A percentile compares a stretch with the other conserved stretches of the same genome.
Conservation (phyloP, 2,888 invertebrate genomes). For the Lasioglossum leucozonium region DNA sequence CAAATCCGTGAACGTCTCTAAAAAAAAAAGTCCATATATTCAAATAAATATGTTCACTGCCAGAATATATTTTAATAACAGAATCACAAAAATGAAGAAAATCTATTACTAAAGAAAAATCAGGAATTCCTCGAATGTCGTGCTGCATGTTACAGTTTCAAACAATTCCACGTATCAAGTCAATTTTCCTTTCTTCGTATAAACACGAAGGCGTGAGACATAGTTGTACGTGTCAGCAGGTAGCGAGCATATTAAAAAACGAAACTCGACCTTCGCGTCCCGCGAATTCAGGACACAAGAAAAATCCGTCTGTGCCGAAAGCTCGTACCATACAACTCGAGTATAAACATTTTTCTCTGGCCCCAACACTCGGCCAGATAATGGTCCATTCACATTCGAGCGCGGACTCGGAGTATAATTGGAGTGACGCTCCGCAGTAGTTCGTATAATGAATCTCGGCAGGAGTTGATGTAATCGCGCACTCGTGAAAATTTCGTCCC, state of each 20-base stretch:
- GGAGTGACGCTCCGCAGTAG: background rate
- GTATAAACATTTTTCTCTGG: background rate
- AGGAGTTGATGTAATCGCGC: conserved; percentile 5
- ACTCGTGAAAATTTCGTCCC: background rate
- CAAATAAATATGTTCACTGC: too few species aligned
- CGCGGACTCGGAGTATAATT: background rate
- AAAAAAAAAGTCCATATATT: too few species aligned
- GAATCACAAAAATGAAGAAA: background rate
- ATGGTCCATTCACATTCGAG: conserved; percentile 5
- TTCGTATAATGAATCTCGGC: background rate
- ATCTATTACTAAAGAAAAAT: background rate
- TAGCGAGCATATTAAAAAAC: background rate
- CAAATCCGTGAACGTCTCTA: too few species aligned
- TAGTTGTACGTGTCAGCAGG: background rate
- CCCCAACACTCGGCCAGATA: background rate
- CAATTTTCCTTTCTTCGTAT: background rate
- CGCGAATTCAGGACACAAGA: background rate
- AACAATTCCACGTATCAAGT: background rate
- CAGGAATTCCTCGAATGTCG: background rate
- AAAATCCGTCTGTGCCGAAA: background rate
- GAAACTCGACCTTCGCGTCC: background rate
- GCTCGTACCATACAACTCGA: background rate
- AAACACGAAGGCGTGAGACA: background rate
- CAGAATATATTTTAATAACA: too few species aligned
- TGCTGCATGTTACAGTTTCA: background rate